Evolutionary conservation across 2,888 invertebrate genomes (phyloP).

Genomic region (Standfussiana lucernea): DNA sequence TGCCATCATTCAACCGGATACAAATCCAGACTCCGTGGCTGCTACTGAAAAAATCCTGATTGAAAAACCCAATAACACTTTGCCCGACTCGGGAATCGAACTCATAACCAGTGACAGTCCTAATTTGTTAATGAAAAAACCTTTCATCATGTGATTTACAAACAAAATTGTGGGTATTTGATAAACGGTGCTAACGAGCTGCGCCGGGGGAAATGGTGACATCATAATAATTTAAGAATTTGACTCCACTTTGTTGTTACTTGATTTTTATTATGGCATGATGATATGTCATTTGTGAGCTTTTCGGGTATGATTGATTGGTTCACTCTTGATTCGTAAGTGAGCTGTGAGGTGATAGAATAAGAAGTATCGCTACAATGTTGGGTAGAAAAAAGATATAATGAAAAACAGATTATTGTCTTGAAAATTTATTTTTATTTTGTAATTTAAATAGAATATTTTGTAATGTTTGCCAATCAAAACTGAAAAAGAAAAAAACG

Average conservation of each 20-base stretch:
- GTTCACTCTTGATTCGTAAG: not conserved
- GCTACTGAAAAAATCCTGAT: no score
- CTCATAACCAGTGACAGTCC: no score
- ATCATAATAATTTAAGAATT: constrained; percentile 59
- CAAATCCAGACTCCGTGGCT: no score
- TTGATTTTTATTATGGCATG: constrained; percentile 48
- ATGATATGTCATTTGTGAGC: constrained; percentile 21
- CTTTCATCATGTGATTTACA: constrained; percentile 45
- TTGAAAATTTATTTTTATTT: not conserved
- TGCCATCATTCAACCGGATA: no score
- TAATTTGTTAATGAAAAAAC: constrained; percentile 44
- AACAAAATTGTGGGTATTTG: constrained; percentile 60
- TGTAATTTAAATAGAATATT: not conserved
- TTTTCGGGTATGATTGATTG: constrained; percentile 8
- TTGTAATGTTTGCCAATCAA: not conserved
- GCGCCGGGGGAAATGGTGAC: constrained; percentile 49
- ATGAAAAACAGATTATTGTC: not conserved
- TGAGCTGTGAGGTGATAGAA: not conserved
- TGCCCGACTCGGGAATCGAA: no score
- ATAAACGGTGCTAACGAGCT: constrained; percentile 59
- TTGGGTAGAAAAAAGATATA: not conserved
- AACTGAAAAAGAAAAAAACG: not conserved
- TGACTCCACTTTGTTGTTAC: constrained; percentile 41
- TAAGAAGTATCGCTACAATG: not conserved
- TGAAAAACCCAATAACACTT: no score